Evolutionary conservation across 2,797 vertebrate species (phyloP), one percentile per base, ranked within the genome.

Genomic region (Rhinella marina): DNA sequence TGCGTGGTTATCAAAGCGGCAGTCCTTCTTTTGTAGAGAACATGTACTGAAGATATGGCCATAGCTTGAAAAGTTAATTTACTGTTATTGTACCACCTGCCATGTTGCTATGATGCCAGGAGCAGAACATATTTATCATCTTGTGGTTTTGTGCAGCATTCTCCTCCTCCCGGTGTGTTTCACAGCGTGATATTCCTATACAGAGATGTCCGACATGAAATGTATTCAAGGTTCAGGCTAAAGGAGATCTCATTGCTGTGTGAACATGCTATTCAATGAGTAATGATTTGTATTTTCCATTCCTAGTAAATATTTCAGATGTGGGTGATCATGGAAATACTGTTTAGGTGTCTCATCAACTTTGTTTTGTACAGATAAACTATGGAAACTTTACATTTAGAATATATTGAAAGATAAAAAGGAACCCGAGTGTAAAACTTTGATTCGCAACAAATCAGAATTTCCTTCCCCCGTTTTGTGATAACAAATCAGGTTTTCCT

Each of bases 51-150:
- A 68, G 62, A 82, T 68, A 52, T 23, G 81, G 25, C 81, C 81
- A 82, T 50, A 68, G 62, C 81, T n/a, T 50, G 25, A 52, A 32
- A 82, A 66, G 48, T 68, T 82, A 82, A 68, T 82, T 68, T 82
- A n/a, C 62, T 82, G 61, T 82, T 82, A 68, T 52, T 52, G 50
- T 66, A 52, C 48, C 81, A 82, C 62, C 81, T 82, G 81, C 62
- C 81, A 82, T 27, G 62, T 54, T 82, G 21, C 62, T 54, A 17
- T 52, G 62, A 68, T 50, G 81, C 81, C 62, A 82, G 62, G 23
- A 82, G 50, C 62, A 66, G 81, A 68, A 68, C 62, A 82, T 19
- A 82, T 68, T 82, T 29, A 41, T 27, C 50, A 57, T 82, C 80
- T 64, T 50, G 61, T 82, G 62, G 81, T 52, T 68, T 27, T 7